Evolutionary conservation across 2,113 vertebrate genomes (phyloP), one percentile per base, ranked within the genome.

Genomic region (Grantiella picta): DNA sequence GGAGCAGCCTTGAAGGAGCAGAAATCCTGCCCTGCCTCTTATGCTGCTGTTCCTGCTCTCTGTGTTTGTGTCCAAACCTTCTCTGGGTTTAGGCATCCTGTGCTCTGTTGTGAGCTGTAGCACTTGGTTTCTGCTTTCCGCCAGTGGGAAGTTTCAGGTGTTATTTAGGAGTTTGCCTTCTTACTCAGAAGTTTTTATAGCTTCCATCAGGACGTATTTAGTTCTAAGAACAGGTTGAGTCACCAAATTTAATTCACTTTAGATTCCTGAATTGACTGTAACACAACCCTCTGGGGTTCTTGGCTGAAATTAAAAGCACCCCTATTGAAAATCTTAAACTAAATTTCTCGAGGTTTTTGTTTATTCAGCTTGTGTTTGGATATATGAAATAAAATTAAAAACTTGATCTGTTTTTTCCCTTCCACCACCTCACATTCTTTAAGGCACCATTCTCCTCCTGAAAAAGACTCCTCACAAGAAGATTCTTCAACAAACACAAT

Each of bases 361-460:
- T 56, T 33, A 28, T 81, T 84, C 23, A 82, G 11, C 24, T 72
- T 9, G 3, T 38, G 45, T 63, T 85, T 75, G 28, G 7, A 35
- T 86, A 21, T 27, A n/a, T 40, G 44, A 49, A 50, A 69, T 38
- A 56, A 68, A 52, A 18, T 42, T 22, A 40, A 78, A 66, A 40
- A 22, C 7, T 71, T 88, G 23, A 64, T 78, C 35, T 36, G 63
- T 71, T 75, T 72, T 47, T 25, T 53, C 28, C 8, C 29, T 9
- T 40, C 10, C 13, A 27, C 56, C 6, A 4, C 28, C 12, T 38
- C 63, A 47, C 71, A 2, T 70, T 92, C 23, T 89, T 95, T 56
- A 91, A 98, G 98, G 97, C 87, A 93, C 70, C 87, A 91, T 88
- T 98, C 98, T 86, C 97, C 98, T 92, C 98, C 96, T 60, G 98